These are phyloP conservation scores for Calonectris borealis DNA, from an alignment of 2,113 vertebrate species.

Conservation along the genomic window DNA sequence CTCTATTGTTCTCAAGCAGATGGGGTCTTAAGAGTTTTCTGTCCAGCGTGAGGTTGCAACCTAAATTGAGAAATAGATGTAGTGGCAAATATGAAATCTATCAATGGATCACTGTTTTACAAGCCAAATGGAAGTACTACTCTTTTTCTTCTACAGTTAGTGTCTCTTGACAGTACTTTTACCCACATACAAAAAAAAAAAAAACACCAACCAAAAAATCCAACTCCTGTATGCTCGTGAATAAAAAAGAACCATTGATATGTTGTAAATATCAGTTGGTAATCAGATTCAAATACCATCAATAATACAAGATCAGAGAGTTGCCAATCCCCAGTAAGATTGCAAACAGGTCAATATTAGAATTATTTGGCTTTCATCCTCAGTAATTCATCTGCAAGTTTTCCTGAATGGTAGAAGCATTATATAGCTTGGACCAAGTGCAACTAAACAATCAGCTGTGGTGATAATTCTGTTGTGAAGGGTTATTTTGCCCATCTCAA, in stretches of 20 bases:
- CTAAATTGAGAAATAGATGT: not conserved
- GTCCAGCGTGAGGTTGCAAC: not conserved
- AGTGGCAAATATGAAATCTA: not conserved
- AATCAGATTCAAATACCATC: not conserved
- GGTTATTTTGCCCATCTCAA: not conserved
- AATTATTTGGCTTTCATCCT: not conserved
- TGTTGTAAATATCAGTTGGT: not conserved
- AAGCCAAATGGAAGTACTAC: not conserved
- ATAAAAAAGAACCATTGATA: not conserved
- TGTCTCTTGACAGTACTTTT: not conserved
- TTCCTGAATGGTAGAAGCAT: not conserved
- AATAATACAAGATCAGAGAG: not conserved
- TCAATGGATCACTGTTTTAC: not conserved
- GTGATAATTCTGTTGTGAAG: not conserved
- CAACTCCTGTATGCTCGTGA: not conserved
- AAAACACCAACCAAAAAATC: not conserved
- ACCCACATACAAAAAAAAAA: rapidly evolving
- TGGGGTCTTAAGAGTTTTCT: not conserved
- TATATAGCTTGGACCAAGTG: not conserved
- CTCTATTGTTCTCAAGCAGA: not conserved
- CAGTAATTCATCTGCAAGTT: not conserved
- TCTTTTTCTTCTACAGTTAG: not conserved
- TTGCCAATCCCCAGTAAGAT: not conserved
- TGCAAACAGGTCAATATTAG: not conserved
- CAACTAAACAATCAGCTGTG: not conserved